A percentile compares a stretch with the other conserved stretches of the same genome.
Evolutionary conservation across 2,113 vertebrate species (phyloP).

Genomic region (Epinephelus lanceolatus): DNA sequence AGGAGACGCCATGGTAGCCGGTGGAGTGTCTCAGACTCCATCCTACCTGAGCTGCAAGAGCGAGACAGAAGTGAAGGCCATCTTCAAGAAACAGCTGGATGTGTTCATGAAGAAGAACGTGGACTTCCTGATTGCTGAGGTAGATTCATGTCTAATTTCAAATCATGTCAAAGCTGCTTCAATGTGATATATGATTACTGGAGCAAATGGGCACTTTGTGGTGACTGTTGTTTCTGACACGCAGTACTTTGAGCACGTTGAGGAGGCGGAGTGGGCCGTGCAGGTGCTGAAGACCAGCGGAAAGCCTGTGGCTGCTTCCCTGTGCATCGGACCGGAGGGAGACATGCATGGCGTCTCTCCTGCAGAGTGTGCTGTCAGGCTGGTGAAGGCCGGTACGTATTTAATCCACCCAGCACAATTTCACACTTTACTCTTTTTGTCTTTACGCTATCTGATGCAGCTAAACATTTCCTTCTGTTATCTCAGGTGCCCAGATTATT

Average conservation of each 20-base stretch:
- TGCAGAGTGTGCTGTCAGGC: conserved; percentile 92
- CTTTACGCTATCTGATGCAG: conserved; percentile 40
- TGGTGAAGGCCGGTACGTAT: conserved; percentile 90
- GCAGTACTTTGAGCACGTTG: conserved; percentile 98
- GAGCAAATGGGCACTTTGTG: background rate
- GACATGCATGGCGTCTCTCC: conserved; percentile 91
- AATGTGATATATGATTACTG: background rate
- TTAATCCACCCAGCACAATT: background rate
- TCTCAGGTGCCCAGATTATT: conserved; percentile 36
- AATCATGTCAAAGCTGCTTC: background rate
- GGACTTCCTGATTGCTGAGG: conserved; percentile 98
- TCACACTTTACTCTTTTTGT: background rate
- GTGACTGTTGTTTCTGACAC: background rate
- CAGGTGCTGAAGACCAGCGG: conserved; percentile 89
- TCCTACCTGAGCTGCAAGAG: conserved; percentile 97
- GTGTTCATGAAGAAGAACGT: conserved; percentile 94
- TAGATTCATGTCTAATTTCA: background rate
- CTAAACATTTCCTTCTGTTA: conserved; percentile 84
- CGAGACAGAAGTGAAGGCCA: conserved; percentile 91
- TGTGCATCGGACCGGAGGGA: conserved; percentile 96
- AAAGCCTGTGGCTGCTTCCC: conserved; percentile 91
- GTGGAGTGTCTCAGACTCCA: conserved; percentile 95
- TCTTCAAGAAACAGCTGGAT: conserved; percentile 91
- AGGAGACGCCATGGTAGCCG: conserved; percentile 94
- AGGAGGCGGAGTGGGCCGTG: conserved; percentile 97